Base-by-base conservation (phyloP, 2,888 invertebrate species). In the Apocheima hispidaria region DNA sequence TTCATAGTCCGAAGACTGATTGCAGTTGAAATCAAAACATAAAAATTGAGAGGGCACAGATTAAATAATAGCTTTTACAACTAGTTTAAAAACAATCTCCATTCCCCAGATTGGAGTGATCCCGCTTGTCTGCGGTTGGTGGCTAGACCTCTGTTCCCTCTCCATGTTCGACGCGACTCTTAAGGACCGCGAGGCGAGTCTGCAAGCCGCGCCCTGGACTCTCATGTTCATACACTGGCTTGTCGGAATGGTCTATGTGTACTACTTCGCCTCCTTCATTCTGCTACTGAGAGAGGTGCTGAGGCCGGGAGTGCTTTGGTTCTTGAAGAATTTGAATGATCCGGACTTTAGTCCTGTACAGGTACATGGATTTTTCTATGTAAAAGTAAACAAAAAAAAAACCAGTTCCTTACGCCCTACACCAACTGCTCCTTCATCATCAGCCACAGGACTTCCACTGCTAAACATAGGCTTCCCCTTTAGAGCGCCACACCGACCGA, bases 261-360 rank as follows among this genome's bases (percentile, higher is more conserved):
- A 99, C 88, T 99, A 99, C 90, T 99, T 99, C 82, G 99, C 99
- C 6, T 99, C 99, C 0, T 99, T 98, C 82, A 97, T 99, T 41
- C 93, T 98, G 16, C 92, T 99, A 2, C 87, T 99, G 21, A 93
- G 99, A 53, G 99, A 99, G 88, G 98, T 99, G 0, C 84, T 99
- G 35, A 94, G 99, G 53, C 99, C 99, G 0, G 99, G 99, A 0
- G 99, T 99, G 0, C 93, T 99, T 2, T 99, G 99, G 99, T 99
- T 99, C 87, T 93, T 99, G 73, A 95, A 99, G 71, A 99, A 99
- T 85, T 94, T 99, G 60, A 99, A 99, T 87, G 99, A 99, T 91
- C 99, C 99, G 0, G 99, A 99, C 79, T 99, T 99, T 80, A 99
- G 99, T 90, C 99, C 99, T 6, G 99, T 99, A 64, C 99, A 98